Conservation (phyloP, 2,888 invertebrate genomes). For the Nomada goodeniana region DNA sequence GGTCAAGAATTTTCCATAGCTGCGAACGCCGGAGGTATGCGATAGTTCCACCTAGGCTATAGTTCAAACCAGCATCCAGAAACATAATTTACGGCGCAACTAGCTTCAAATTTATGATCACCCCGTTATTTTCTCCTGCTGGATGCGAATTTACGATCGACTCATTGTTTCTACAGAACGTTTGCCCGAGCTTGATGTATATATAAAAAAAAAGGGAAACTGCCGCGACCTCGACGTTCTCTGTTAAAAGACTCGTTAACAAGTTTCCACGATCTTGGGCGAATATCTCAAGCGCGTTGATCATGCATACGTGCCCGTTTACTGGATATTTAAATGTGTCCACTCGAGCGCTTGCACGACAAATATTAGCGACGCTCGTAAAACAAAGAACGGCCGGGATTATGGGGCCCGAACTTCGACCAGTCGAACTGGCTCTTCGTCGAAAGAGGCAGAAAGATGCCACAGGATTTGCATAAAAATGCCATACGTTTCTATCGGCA, state of each 20-base stretch:
- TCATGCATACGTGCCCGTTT: conserved; percentile 51
- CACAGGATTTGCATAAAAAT: conserved; percentile 78
- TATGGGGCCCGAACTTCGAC: conserved; percentile 65
- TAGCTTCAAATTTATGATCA: background rate
- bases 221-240: background rate
- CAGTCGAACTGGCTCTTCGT: conserved; percentile 65
- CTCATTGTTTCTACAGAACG: conserved; percentile 31
- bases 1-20: too few relatives aligned
- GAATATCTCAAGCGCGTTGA: conserved; percentile 34
- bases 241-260: conserved; percentile 16
- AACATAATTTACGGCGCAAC: conserved; percentile 10
- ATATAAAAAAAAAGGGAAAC: background rate
- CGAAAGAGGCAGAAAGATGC: conserved; percentile 59
- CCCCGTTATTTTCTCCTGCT: conserved; percentile 13
- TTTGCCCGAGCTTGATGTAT: background rate
- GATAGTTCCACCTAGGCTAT: too few relatives aligned
- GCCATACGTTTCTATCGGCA: conserved; percentile 76
- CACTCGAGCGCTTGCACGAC: conserved; percentile 64
- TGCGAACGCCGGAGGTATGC: too few relatives aligned
- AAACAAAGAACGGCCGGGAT: conserved; percentile 69
- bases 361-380: conserved; percentile 77
- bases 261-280: conserved; percentile 42
- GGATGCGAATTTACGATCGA: conserved; percentile 19
- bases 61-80: too few relatives aligned
- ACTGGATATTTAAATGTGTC: conserved; percentile 62